Evolutionary conservation across 2,113 vertebrate genomes (phyloP).

Genomic region (Pedetes capensis): DNA sequence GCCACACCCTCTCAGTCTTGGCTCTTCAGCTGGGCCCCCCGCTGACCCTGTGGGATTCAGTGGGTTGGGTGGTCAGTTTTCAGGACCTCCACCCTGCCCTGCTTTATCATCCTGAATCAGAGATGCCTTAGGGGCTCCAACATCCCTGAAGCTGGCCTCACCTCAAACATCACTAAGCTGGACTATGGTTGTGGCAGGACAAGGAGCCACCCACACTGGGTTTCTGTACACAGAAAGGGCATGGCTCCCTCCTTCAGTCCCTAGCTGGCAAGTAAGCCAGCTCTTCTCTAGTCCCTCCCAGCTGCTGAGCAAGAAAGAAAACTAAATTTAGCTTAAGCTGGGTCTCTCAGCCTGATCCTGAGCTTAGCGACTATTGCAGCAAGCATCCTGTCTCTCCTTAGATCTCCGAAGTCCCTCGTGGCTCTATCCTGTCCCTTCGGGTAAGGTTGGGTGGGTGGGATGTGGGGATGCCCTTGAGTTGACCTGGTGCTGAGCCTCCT

Average conservation of each 20-base stretch:
- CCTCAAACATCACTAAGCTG: neutral
- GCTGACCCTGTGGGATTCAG: neutral
- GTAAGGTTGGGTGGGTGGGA: neutral
- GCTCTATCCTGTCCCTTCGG: fast-evolving
- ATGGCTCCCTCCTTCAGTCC: neutral
- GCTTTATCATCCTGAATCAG: neutral
- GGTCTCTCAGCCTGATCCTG: neutral
- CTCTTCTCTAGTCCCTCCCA: neutral
- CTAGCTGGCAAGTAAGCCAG: neutral
- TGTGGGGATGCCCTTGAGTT: neutral
- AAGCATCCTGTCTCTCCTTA: neutral
- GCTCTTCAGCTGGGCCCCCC: neutral
- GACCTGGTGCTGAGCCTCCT: neutral
- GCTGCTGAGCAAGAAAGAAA: neutral
- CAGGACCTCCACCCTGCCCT: fast-evolving
- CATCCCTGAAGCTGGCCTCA: neutral
- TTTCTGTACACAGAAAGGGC: neutral
- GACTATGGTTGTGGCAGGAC: neutral
- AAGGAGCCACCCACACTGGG: neutral
- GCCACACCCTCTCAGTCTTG: neutral
- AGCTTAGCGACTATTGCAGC: neutral
- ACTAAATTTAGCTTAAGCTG: conserved; percentile 7
- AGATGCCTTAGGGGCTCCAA: neutral
- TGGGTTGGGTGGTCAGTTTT: too few relatives aligned
- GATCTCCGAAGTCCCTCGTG: neutral